These are phyloP conservation scores for Olivierus martensii DNA, from an alignment of 1,140 invertebrate species.

Conservation along the genomic window DNA sequence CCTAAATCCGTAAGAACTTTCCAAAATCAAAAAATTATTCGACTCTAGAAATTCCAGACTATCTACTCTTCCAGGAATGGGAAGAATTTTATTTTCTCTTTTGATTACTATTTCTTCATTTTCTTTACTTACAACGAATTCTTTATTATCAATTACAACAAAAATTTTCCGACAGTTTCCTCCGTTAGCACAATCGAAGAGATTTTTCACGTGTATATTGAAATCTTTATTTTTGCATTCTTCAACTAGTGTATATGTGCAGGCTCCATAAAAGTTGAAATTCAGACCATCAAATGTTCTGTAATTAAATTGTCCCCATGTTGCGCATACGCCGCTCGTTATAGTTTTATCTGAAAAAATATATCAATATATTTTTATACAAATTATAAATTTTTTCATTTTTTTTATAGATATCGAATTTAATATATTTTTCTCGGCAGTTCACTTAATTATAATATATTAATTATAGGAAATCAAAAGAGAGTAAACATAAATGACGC, in stretches of 20 bases:
- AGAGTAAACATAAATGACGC: too few species aligned
- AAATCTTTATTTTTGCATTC: slow-evolving; percentile 42
- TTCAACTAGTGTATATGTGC: slow-evolving; percentile 32
- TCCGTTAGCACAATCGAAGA: background rate
- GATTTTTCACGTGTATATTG: slow-evolving; percentile 44
- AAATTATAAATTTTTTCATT: too few species aligned
- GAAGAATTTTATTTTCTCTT: slow-evolving; percentile 38
- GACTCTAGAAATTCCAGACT: slow-evolving; percentile 51
- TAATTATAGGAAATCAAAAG: too few species aligned
- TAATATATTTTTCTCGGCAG: too few species aligned
- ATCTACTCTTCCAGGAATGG: slow-evolving; percentile 50
- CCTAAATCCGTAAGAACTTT: slow-evolving; percentile 47
- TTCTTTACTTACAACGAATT: slow-evolving; percentile 38
- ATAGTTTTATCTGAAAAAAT: background rate
- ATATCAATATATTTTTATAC: too few species aligned
- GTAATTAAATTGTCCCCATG: slow-evolving; percentile 63
- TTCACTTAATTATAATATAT: too few species aligned
- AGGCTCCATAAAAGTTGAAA: slow-evolving; percentile 31
- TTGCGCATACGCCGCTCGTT: slow-evolving; percentile 45
- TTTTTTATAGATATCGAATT: too few species aligned
- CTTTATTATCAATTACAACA: slow-evolving; percentile 48
- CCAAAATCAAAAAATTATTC: slow-evolving; percentile 47
- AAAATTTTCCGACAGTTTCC: slow-evolving; percentile 40
- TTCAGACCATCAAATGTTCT: slow-evolving; percentile 67
- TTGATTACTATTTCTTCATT: slow-evolving; percentile 33